These are phyloP conservation scores for Argya squamiceps DNA, from an alignment of 2,797 vertebrate species.

Conservation along the genomic window DNA sequence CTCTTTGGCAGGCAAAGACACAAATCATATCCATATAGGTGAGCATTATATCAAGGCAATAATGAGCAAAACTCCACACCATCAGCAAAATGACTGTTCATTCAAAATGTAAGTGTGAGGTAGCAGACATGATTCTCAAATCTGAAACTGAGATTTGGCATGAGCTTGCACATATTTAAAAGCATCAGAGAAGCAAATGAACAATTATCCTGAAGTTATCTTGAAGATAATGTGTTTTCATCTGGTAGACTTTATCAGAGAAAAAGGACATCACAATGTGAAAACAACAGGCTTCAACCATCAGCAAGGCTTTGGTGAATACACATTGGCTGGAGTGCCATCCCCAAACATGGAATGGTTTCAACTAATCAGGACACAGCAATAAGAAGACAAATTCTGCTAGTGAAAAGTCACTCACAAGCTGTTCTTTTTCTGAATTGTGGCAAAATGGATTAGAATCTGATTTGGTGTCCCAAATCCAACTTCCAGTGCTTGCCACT, in stretches of 20 bases:
- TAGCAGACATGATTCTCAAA: background rate
- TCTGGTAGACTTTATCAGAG: background rate
- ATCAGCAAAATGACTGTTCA: background rate
- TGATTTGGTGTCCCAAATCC: background rate
- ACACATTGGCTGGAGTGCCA: background rate
- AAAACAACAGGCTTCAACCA: background rate
- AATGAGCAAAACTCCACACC: background rate
- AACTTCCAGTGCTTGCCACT: background rate
- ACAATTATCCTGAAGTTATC: background rate
- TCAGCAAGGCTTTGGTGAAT: background rate
- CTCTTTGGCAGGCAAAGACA: background rate
- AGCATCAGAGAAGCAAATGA: background rate
- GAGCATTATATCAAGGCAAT: background rate
- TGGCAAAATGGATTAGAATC: background rate
- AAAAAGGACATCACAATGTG: background rate
- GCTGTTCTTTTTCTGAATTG: background rate
- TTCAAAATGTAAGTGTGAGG: background rate
- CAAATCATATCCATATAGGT: background rate
- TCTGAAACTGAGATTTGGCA: background rate
- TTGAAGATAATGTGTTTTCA: background rate
- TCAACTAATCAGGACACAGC: rapidly evolving
- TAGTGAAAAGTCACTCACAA: background rate
- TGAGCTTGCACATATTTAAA: background rate
- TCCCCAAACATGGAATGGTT: background rate
- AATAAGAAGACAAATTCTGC: background rate